Evolutionary conservation across 1,140 invertebrate genomes (phyloP).

Genomic region (Prorops nasuta): DNA sequence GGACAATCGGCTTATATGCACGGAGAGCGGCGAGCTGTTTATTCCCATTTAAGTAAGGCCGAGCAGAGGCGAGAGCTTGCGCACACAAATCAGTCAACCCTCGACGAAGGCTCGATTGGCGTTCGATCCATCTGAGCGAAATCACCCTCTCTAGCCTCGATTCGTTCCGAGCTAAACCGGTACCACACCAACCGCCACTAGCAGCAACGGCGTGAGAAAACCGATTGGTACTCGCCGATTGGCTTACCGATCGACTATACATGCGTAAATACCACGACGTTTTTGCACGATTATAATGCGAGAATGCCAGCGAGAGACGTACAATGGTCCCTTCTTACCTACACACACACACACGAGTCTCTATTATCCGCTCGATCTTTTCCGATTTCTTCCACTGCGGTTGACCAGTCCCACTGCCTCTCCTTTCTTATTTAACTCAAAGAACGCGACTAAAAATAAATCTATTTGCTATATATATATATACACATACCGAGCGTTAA

Average conservation of each 20-base stretch:
- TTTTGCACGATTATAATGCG: background rate
- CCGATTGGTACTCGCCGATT: background rate
- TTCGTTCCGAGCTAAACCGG: background rate
- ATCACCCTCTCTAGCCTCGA: background rate
- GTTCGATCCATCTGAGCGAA: slow-evolving; percentile 34
- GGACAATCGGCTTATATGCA: too few species aligned
- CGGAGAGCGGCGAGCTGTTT: too few species aligned
- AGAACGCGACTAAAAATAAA: too few species aligned
- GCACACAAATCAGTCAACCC: slow-evolving; percentile 49
- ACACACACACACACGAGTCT: background rate
- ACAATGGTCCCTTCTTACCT: background rate
- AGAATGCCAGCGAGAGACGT: background rate
- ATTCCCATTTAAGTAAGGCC: slow-evolving; percentile 48
- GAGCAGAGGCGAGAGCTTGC: slow-evolving; percentile 37
- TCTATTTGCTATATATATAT: too few species aligned
- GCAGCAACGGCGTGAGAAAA: slow-evolving; percentile 1
- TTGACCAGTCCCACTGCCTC: too few species aligned
- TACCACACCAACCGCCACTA: background rate
- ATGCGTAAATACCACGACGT: background rate
- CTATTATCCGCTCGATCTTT: too few species aligned
- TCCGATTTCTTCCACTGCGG: background rate
- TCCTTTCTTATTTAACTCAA: background rate
- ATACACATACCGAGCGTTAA: too few species aligned
- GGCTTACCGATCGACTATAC: background rate
- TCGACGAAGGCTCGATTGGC: slow-evolving; percentile 29